These are phyloP conservation scores for Resseliella maxima DNA, from an alignment of 2,888 invertebrate species.

Conservation along the genomic window DNA sequence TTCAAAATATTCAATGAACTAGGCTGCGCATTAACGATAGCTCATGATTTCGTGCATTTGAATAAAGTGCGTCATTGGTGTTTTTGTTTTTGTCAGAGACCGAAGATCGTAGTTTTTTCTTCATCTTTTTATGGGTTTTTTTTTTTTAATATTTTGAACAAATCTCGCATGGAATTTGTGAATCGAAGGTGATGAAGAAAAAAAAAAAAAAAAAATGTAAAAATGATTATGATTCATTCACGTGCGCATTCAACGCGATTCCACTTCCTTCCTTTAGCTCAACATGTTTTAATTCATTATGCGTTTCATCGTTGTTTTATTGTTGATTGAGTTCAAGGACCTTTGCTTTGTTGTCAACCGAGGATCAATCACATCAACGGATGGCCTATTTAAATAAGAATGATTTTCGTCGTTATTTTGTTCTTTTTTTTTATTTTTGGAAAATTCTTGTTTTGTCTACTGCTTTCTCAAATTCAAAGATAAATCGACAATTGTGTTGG, in stretches of 20 bases:
- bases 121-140: background rate
- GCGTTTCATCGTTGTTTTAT: background rate
- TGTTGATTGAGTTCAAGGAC: constrained; percentile 43
- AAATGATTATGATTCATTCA: constrained; percentile 44
- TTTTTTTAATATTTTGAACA: no score
- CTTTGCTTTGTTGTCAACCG: constrained; percentile 16
- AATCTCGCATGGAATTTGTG: no score
- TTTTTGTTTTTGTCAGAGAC: background rate
- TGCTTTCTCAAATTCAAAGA: background rate
- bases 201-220: background rate
- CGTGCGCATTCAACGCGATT: constrained; percentile 19
- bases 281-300: background rate
- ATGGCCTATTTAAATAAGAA: constrained; percentile 48
- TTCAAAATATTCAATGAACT: constrained; percentile 33
- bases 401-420: no score
- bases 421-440: no score
- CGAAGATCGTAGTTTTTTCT: background rate
- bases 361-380: constrained; percentile 1
- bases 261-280: constrained; percentile 50
- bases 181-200: background rate
- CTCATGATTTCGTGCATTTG: constrained; percentile 48
- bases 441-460: background rate
- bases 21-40: constrained; percentile 17
- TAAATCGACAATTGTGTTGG: background rate
- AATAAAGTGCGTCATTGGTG: constrained; percentile 46